phyloP scores from a whole-genome alignment of 1,140 invertebrate species.

The Drosophila sturtevanti region DNA sequence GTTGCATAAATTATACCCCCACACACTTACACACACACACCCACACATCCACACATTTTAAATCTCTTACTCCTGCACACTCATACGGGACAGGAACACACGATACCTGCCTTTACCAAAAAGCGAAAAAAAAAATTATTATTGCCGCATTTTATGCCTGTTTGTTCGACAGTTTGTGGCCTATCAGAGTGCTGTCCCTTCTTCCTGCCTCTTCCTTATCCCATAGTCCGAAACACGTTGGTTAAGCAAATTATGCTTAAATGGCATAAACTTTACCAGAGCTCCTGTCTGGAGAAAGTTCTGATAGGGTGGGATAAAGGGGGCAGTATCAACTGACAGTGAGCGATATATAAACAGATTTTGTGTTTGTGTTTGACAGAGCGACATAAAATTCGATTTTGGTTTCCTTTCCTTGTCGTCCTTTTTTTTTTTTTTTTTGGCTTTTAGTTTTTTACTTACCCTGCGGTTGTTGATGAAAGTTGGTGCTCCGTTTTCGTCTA shows the following conservation, averaged over 20 bases:
- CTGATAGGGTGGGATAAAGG: background rate
- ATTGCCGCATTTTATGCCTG: slow-evolving; percentile 60
- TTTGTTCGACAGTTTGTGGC: slow-evolving; percentile 38
- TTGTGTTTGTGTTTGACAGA: slow-evolving; percentile 53
- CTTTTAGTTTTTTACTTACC: background rate
- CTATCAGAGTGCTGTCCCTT: slow-evolving; percentile 21
- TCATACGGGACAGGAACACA: background rate
- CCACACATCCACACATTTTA: background rate
- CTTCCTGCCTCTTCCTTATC: slow-evolving; percentile 1
- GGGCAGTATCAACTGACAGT: slow-evolving; percentile 4
- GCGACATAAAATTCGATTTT: slow-evolving; percentile 55
- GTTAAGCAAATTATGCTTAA: slow-evolving; percentile 72
- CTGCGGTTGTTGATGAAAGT: slow-evolving; percentile 12
- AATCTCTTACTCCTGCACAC: slow-evolving; percentile 27
- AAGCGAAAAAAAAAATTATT: slow-evolving; percentile 46
- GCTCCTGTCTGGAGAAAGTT: slow-evolving; percentile 25
- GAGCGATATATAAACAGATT: slow-evolving; percentile 69
- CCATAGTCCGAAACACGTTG: slow-evolving; percentile 19
- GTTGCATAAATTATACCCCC: slow-evolving; percentile 73
- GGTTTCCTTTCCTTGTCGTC: slow-evolving; percentile 18
- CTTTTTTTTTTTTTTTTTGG: background rate
- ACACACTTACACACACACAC: slow-evolving; percentile 16
- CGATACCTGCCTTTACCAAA: slow-evolving; percentile 56
- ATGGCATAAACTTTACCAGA: slow-evolving; percentile 62
- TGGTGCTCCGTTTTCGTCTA: background rate